These are phyloP conservation scores for Oithona nana DNA, from an alignment of 2,888 invertebrate genomes.

Conservation along the genomic window DNA sequence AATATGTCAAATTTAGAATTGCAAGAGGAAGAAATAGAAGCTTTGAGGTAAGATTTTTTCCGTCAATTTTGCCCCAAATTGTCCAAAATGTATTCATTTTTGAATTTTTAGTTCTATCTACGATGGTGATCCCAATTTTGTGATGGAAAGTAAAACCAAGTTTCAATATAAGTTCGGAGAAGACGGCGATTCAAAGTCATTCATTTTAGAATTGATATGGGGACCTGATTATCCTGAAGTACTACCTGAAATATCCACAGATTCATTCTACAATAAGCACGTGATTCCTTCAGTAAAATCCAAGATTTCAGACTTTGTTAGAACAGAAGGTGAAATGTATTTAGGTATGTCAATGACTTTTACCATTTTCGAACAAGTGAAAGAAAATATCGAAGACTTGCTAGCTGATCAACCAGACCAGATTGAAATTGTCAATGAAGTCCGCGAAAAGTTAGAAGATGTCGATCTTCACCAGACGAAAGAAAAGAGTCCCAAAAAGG, in stretches of 20 bases:
- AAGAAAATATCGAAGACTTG: constrained; percentile 47
- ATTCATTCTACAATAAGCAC: constrained; percentile 80
- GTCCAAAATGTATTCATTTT: no score
- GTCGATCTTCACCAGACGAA: constrained; percentile 9
- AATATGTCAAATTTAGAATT: no score
- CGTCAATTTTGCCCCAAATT: neutral
- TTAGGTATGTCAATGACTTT: constrained; percentile 85
- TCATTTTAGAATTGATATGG: constrained; percentile 74
- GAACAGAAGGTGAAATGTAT: constrained; percentile 56
- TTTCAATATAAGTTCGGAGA: constrained; percentile 85
- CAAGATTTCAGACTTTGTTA: constrained; percentile 41
- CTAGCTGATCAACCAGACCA: constrained; percentile 48
- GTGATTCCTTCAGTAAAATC: constrained; percentile 46
- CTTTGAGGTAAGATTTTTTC: neutral
- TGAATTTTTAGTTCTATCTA: constrained; percentile 57
- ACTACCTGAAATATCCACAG: constrained; percentile 58
- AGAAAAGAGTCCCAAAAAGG: constrained; percentile 25
- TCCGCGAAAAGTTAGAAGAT: neutral
- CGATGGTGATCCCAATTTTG: constrained; percentile 73
- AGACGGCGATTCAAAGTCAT: constrained; percentile 54
- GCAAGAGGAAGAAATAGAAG: neutral
- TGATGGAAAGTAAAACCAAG: constrained; percentile 50
- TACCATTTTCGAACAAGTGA: constrained; percentile 71
- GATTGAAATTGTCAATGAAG: constrained; percentile 21
- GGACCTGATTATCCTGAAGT: constrained; percentile 64